A percentile compares a stretch with the other conserved stretches of the same genome.
These are phyloP conservation scores for Dipodomys spectabilis DNA, from an alignment of 2,113 vertebrate species.

Conservation along the genomic window DNA sequence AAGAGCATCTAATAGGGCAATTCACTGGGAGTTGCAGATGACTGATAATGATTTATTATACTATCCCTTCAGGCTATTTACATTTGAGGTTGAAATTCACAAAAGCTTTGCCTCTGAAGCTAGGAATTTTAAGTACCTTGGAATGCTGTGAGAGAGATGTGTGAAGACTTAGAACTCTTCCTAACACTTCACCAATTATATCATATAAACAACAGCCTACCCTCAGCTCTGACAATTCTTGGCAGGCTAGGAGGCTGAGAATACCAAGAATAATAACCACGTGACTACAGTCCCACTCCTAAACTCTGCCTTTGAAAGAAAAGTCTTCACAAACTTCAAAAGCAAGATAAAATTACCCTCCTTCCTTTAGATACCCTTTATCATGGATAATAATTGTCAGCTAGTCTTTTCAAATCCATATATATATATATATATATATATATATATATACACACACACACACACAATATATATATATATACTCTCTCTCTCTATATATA, in stretches of 20 bases:
- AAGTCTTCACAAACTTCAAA: conserved; percentile 35
- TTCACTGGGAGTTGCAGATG: conserved; percentile 25
- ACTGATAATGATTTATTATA: conserved; percentile 62
- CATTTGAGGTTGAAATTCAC: conserved; percentile 43
- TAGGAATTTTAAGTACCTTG: conserved; percentile 64
- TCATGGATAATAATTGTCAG: background rate
- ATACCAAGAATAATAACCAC: conserved; percentile 49
- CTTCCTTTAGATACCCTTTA: background rate
- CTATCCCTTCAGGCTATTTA: conserved; percentile 62
- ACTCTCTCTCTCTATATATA: background rate
- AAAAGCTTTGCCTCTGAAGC: conserved; percentile 51
- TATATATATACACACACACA: background rate
- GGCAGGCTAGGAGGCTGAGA: conserved; percentile 34
- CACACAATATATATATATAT: background rate
- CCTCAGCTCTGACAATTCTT: conserved; percentile 58
- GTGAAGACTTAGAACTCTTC: conserved; percentile 43
- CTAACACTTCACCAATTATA: conserved; percentile 62
- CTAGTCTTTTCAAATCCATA: background rate
- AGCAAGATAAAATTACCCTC: conserved; percentile 1
- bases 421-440: background rate
- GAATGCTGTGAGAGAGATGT: conserved; percentile 41
- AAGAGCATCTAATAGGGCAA: conserved; percentile 18
- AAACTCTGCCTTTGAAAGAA: conserved; percentile 60
- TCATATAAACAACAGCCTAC: conserved; percentile 48
- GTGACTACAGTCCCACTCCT: background rate